These are phyloP conservation scores for Agrilus planipennis DNA, from an alignment of 1,140 invertebrate species.

Conservation along the genomic window DNA sequence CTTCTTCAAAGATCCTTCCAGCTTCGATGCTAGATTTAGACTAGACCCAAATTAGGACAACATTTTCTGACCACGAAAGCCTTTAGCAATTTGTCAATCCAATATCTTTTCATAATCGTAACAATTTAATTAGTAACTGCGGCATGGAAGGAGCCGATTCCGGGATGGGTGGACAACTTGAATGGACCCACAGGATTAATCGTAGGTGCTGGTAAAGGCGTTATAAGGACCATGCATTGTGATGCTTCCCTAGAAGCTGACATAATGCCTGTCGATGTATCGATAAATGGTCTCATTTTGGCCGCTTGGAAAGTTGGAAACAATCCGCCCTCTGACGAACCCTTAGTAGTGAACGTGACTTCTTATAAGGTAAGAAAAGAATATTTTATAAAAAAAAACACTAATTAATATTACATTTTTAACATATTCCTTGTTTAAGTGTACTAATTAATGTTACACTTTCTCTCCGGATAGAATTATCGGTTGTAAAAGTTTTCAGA, in stretches of 20 bases:
- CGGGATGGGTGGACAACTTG: slow-evolving; percentile 88
- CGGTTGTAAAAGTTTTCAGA: too few relatives aligned
- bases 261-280: slow-evolving; percentile 70
- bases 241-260: slow-evolving; percentile 50
- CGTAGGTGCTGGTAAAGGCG: slow-evolving; percentile 68
- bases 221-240: slow-evolving; percentile 57
- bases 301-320: slow-evolving; percentile 56
- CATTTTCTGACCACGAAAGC: too few relatives aligned
- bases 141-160: slow-evolving; percentile 54
- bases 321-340: slow-evolving; percentile 19
- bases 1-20: too few relatives aligned
- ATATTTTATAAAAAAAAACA: too few relatives aligned
- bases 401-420: too few relatives aligned
- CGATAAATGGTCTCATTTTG: slow-evolving; percentile 65
- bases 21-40: not conserved
- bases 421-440: too few relatives aligned
- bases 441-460: too few relatives aligned
- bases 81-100: too few relatives aligned
- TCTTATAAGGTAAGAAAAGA: slow-evolving; percentile 7
- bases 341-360: slow-evolving; percentile 14
- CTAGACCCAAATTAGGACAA: too few relatives aligned
- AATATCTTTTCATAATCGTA: too few relatives aligned
- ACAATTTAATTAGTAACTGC: slow-evolving; percentile 51
- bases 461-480: too few relatives aligned
- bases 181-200: slow-evolving; percentile 82